Conservation (phyloP, 2,888 invertebrate species). For the Pseudococcus viburni region DNA sequence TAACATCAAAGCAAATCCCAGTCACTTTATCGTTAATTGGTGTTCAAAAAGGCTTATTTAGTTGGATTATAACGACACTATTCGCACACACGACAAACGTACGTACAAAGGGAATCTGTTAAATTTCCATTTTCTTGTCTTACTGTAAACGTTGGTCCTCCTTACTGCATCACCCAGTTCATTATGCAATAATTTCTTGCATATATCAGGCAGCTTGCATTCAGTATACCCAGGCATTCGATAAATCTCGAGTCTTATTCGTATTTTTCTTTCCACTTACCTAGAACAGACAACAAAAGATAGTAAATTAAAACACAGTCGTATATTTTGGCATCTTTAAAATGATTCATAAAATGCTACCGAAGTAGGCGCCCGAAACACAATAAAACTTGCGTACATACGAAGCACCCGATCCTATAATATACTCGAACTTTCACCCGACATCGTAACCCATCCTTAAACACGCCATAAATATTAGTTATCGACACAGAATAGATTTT, state of each 20-base stretch:
- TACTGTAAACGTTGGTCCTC: not conserved
- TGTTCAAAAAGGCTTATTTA: not conserved
- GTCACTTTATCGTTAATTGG: not conserved
- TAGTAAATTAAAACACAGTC: constrained; percentile 27
- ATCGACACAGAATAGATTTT: constrained; percentile 33
- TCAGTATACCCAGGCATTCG: not conserved
- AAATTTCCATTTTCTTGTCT: not conserved
- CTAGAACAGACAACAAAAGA: constrained; percentile 34
- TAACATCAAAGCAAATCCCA: constrained; percentile 11
- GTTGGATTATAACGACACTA: not conserved
- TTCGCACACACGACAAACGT: not conserved
- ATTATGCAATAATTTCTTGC: not conserved
- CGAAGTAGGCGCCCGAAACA: constrained; percentile 26
- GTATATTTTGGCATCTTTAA: not conserved
- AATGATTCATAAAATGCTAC: constrained; percentile 35
- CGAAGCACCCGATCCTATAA: not conserved
- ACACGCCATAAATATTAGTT: constrained; percentile 42
- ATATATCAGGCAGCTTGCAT: not conserved
- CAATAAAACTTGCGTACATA: constrained; percentile 43
- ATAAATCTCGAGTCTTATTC: not conserved
- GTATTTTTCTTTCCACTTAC: constrained; percentile 23
- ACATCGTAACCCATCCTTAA: constrained; percentile 26
- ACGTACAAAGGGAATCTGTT: not conserved
- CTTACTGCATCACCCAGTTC: not conserved
- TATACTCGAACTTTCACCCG: constrained; percentile 45